phyloP scores from a whole-genome alignment of 37 sponge, comb jelly and placozoan species.

The Bolinopsis microptera region DNA sequence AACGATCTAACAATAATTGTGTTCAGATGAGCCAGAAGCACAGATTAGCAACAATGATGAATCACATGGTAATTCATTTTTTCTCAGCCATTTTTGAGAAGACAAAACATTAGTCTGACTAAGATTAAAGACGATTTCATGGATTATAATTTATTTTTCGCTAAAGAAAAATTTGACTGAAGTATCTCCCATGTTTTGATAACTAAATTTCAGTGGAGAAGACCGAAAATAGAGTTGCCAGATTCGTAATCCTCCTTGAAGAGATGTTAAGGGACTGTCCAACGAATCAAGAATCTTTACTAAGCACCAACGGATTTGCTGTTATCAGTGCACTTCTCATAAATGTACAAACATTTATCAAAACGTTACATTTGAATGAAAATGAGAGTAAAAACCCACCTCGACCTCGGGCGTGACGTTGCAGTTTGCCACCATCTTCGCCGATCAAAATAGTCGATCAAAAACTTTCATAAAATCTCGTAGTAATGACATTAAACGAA shows the following conservation, averaged over 20 bases:
- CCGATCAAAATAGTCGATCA: no score
- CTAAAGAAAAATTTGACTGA: no score
- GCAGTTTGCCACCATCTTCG: background rate
- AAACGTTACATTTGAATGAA: no score
- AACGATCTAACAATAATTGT: no score
- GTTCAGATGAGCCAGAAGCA: background rate
- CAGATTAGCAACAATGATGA: background rate
- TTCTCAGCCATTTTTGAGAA: no score
- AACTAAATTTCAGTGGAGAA: background rate
- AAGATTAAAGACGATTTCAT: no score
- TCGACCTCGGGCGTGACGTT: background rate
- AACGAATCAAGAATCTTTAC: slow-evolving; percentile 80
- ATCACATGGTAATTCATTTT: background rate
- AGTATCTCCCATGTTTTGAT: background rate
- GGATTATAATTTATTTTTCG: no score
- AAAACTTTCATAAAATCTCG: no score
- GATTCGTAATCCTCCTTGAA: slow-evolving; percentile 46
- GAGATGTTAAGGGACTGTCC: slow-evolving; percentile 67
- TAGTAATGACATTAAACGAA: no score
- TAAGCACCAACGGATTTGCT: slow-evolving; percentile 82
- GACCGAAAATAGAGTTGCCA: slow-evolving; percentile 27
- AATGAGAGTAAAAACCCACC: no score
- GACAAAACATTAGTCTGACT: no score
- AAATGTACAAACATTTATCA: slow-evolving; percentile 73
- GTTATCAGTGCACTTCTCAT: slow-evolving; percentile 83